Conservation (phyloP, 1,140 invertebrate species). For the Cardiocondyla obscurior region DNA sequence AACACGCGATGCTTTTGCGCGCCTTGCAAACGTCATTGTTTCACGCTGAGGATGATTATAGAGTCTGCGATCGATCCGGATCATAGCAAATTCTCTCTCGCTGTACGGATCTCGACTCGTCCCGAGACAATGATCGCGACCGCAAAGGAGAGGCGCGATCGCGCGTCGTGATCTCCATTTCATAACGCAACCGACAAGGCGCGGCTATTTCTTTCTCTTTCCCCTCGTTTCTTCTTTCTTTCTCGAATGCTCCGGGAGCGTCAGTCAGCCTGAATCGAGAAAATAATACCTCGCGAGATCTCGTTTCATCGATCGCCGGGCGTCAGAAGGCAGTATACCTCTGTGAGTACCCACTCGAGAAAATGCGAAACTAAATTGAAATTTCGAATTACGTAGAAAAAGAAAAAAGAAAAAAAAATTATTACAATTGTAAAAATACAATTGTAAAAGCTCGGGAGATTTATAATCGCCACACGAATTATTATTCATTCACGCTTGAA, state of each 20-base stretch:
- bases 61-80: slow-evolving; percentile 60
- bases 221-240: neutral
- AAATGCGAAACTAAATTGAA: neutral
- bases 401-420: neutral
- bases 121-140: slow-evolving; percentile 74
- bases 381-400: neutral
- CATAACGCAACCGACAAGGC: slow-evolving; percentile 35
- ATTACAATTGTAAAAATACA: neutral
- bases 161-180: slow-evolving; percentile 60
- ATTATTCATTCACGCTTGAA: neutral
- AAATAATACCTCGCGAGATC: slow-evolving; percentile 56
- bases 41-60: slow-evolving; percentile 47
- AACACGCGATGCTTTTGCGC: neutral
- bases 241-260: slow-evolving; percentile 4
- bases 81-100: slow-evolving; percentile 23
- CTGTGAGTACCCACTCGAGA: neutral
- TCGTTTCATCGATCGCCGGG: slow-evolving; percentile 32
- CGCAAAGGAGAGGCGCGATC: slow-evolving; percentile 58
- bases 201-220: slow-evolving; percentile 24
- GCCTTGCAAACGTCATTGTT: slow-evolving; percentile 63
- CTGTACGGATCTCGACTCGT: slow-evolving; percentile 56
- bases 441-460: neutral
- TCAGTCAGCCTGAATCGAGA: neutral
- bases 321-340: neutral
- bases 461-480: neutral